Evolutionary conservation across 2,888 invertebrate genomes (phyloP), one percentile per base, ranked within the genome.

Genomic region (Lampropteryx suffumata): DNA sequence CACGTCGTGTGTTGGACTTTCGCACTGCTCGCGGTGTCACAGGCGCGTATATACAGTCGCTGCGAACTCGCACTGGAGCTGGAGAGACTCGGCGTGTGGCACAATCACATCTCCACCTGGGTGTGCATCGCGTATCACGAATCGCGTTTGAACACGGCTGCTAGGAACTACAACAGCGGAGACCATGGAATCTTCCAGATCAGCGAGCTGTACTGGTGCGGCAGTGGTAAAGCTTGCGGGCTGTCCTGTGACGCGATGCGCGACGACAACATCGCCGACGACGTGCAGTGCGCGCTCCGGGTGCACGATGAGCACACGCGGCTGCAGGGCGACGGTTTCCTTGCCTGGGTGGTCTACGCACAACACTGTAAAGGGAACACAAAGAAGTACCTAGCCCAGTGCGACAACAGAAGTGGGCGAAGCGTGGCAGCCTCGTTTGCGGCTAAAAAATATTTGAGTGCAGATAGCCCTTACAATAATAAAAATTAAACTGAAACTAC

Each of bases 111-210:
- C 54, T 81, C 93, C 32, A 93, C 92, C 10, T 94, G 94, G 94
- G 92, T 95, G 36, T 95, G 95, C 84, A 94, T 95, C 65, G 94
- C 94, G 9, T 91, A 92, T 66, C 93, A 94, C 81, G 95, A 95
- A 76, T 94, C 94, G 0, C 90, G 92, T 11, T 92, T 92, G 72
- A 92, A 95, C 69, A 94, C 95, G 4, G 85, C 92, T 6, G 94
- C 94, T 1, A 30, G 41, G 32, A 89, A 84, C 62, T 69, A 94
- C 93, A 1, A 34, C 10, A 34, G 34, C 56, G 92, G 92, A 1
- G 94, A 95, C 79, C 94, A 95, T 72, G 95, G 95, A 7, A 73
- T 95, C 32, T 93, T 95, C 69, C 95, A 95, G 81, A 94, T 95
- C 62, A 94, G 94, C 72, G 92, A 94, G 73, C 80, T 92, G 40